phyloP scores from a whole-genome alignment of 2,888 invertebrate genomes.

The Crioceris asparagi region DNA sequence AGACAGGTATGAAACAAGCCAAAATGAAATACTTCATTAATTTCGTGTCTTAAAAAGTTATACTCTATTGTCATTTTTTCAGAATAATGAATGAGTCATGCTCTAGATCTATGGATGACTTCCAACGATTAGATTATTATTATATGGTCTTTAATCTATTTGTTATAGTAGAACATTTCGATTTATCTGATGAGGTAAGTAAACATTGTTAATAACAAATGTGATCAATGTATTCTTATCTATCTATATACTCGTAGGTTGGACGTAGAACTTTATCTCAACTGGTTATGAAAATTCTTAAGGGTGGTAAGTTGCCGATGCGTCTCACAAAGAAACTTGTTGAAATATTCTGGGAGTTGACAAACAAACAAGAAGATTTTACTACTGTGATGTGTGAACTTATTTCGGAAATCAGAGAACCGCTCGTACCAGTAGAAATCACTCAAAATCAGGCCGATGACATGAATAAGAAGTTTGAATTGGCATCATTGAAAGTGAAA shows the following conservation, averaged over 20 bases:
- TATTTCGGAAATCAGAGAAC: slow-evolving; percentile 27
- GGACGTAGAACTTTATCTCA: slow-evolving; percentile 20
- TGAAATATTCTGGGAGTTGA: slow-evolving; percentile 17
- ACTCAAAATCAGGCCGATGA: neutral
- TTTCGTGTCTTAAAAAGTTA: neutral
- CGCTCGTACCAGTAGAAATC: slow-evolving; percentile 15
- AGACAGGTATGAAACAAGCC: slow-evolving; percentile 24
- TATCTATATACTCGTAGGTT: slow-evolving; percentile 17
- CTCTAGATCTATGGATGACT: slow-evolving; percentile 20
- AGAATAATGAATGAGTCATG: slow-evolving; percentile 14
- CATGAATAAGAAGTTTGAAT: slow-evolving; percentile 14
- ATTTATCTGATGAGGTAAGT: slow-evolving; percentile 48
- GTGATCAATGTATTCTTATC: neutral
- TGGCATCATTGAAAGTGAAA: slow-evolving; percentile 23
- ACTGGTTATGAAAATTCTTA: slow-evolving; percentile 17
- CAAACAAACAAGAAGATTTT: slow-evolving; percentile 18
- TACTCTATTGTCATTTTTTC: slow-evolving; percentile 3
- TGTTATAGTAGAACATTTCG: slow-evolving; percentile 41
- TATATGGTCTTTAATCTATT: slow-evolving; percentile 47
- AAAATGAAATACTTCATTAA: neutral
- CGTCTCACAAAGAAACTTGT: slow-evolving; percentile 22
- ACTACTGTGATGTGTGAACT: slow-evolving; percentile 23
- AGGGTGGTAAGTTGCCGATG: slow-evolving; percentile 16
- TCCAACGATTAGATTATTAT: slow-evolving; percentile 32
- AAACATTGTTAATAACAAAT: neutral